Percentiles rank a stretch among this genome's conserved stretches.
phyloP scores from a whole-genome alignment of 2,888 invertebrate genomes.

The Pyrrhia umbra region DNA sequence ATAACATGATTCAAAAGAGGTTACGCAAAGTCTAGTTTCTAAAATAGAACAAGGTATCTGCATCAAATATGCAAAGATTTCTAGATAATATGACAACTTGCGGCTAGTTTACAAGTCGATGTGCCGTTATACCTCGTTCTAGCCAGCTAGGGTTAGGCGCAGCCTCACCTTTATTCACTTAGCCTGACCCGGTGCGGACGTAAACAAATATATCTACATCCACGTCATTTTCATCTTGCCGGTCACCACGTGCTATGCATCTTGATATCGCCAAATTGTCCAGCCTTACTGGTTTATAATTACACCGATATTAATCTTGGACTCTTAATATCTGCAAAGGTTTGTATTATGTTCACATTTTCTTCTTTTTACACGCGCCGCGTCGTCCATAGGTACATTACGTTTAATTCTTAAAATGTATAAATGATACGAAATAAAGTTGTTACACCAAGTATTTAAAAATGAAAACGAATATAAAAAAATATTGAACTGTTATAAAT shows the following conservation, averaged over 20 bases:
- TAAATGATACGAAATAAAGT: not conserved
- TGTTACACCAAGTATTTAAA: not conserved
- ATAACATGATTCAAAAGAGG: too few species aligned
- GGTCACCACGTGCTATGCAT: constrained; percentile 4
- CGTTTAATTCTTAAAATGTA: too few species aligned
- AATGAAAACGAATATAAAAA: not conserved
- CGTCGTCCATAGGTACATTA: too few species aligned
- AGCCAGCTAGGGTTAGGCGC: constrained; percentile 6
- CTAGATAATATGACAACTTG: constrained; percentile 8
- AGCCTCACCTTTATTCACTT: constrained; percentile 17
- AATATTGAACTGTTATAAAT: not conserved
- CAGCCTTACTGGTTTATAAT: not conserved
- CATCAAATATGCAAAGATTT: constrained; percentile 8
- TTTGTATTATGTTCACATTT: not conserved
- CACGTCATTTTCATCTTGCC: constrained; percentile 12
- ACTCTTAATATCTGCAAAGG: not conserved
- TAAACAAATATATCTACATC: constrained; percentile 22
- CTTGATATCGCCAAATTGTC: constrained; percentile 15
- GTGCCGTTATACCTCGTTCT: constrained; percentile 17
- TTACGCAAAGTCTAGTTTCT: too few species aligned
- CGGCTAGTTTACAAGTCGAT: constrained; percentile 5
- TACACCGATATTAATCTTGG: not conserved
- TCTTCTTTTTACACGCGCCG: too few species aligned
- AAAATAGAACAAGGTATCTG: not conserved
- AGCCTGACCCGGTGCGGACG: not conserved